Evolutionary conservation across 1,140 invertebrate genomes (phyloP).

Genomic region (Zaprionus camerounensis): DNA sequence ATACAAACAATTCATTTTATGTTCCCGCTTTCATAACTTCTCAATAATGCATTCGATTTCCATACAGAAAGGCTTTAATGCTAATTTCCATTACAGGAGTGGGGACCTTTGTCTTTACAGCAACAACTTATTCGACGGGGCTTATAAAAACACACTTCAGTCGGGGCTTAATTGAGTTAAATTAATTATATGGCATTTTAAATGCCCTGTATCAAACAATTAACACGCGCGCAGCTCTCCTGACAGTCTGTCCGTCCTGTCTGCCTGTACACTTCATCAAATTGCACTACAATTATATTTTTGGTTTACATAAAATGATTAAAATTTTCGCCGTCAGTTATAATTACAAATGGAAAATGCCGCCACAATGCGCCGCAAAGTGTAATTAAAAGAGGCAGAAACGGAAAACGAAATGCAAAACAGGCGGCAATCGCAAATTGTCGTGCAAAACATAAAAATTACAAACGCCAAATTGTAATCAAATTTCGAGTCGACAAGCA

Average conservation of each 20-base stretch:
- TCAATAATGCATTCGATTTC: no score
- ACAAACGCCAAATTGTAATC: conserved; percentile 35
- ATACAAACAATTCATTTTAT: no score
- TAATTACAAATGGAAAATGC: conserved; percentile 12
- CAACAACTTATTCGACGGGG: no score
- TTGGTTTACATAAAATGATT: conserved; percentile 20
- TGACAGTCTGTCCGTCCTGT: not conserved
- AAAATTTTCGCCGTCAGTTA: conserved; percentile 4
- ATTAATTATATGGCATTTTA: not conserved
- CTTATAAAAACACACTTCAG: no score
- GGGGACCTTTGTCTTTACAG: no score
- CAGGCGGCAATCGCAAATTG: conserved; percentile 28
- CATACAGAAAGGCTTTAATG: no score
- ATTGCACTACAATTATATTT: conserved; percentile 20
- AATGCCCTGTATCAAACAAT: not conserved
- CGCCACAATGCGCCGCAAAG: conserved; percentile 1
- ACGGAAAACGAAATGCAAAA: conserved; percentile 18
- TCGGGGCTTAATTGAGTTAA: not conserved
- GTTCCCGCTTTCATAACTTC: no score
- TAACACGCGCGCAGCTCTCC: not conserved
- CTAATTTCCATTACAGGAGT: no score
- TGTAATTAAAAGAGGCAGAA: conserved; percentile 17
- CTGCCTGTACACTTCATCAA: not conserved
- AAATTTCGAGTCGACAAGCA: conserved; percentile 6
- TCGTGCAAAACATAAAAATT: conserved; percentile 21